Evolutionary conservation across 2,113 vertebrate genomes (phyloP).

Genomic region (Pardalotus punctatus): DNA sequence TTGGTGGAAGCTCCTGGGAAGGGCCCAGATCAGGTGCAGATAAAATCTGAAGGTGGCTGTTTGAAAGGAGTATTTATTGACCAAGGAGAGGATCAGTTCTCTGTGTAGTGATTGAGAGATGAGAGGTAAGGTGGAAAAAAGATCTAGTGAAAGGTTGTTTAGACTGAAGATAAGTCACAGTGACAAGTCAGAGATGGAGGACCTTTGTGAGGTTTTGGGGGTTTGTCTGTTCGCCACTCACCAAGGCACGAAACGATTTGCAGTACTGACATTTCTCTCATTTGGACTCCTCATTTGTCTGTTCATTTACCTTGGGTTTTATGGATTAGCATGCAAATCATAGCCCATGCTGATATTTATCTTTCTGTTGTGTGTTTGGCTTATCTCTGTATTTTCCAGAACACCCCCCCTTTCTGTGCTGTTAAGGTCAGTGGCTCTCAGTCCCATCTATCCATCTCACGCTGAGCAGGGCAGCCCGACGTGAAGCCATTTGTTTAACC

Average conservation of each 20-base stretch:
- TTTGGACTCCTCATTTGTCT: neutral
- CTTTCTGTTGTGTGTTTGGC: neutral
- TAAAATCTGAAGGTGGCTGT: neutral
- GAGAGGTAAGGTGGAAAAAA: neutral
- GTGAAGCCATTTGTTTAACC: neutral
- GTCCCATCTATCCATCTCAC: constrained; percentile 10
- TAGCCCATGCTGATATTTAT: neutral
- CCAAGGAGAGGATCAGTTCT: neutral
- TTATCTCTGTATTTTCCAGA: neutral
- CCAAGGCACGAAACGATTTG: fast-evolving
- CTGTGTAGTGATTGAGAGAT: neutral
- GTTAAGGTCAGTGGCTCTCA: constrained; percentile 22
- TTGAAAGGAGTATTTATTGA: neutral
- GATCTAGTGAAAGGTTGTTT: neutral
- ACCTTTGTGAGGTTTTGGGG: neutral
- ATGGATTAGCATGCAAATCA: neutral
- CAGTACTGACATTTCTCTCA: neutral
- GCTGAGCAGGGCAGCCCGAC: neutral
- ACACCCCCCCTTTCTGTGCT: neutral
- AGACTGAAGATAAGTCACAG: neutral
- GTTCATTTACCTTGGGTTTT: constrained; percentile 10
- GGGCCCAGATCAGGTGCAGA: neutral
- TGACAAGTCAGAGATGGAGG: neutral
- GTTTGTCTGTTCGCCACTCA: neutral
- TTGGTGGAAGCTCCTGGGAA: neutral